Conservation (phyloP, 2,888 invertebrate genomes). For the Cryptophagus acutangulus region DNA sequence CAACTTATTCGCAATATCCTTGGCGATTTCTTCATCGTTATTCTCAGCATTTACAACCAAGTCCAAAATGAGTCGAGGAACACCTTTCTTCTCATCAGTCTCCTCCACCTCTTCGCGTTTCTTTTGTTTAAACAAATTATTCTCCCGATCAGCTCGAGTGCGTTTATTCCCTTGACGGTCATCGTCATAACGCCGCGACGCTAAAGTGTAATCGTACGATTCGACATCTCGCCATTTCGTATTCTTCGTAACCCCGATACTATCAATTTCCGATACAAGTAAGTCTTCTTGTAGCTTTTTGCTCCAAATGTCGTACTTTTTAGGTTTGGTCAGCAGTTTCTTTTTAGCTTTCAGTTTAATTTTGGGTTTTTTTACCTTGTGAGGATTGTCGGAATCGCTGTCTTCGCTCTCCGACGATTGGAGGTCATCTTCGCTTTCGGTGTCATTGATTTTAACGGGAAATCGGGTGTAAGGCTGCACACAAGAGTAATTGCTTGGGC, state of each 20-base stretch:
- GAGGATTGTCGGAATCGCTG: slow-evolving; percentile 55
- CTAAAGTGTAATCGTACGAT: slow-evolving; percentile 65
- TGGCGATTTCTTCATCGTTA: slow-evolving; percentile 58
- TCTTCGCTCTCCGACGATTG: slow-evolving; percentile 49
- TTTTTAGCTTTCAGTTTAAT: slow-evolving; percentile 47
- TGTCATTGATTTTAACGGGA: slow-evolving; percentile 34
- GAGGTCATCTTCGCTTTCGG: slow-evolving; percentile 51
- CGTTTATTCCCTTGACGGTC: slow-evolving; percentile 51
- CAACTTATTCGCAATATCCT: slow-evolving; percentile 69
- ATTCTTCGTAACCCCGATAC: slow-evolving; percentile 69
- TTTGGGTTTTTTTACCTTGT: slow-evolving; percentile 54
- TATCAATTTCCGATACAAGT: slow-evolving; percentile 70
- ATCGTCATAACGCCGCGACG: slow-evolving; percentile 48
- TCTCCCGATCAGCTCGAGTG: slow-evolving; percentile 55
- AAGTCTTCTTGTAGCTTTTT: slow-evolving; percentile 69
- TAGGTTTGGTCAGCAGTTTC: slow-evolving; percentile 49
- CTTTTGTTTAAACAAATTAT: slow-evolving; percentile 52
- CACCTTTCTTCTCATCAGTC: slow-evolving; percentile 52
- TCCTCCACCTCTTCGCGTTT: slow-evolving; percentile 39
- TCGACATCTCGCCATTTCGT: slow-evolving; percentile 66
- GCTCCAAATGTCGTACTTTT: slow-evolving; percentile 77
- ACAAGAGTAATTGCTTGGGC: slow-evolving; percentile 50
- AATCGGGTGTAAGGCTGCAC: slow-evolving; percentile 32
- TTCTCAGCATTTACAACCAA: slow-evolving; percentile 52
- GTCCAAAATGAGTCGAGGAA: slow-evolving; percentile 56